Percentiles rank a stretch among this genome's conserved stretches.
Conservation (phyloP, 2,113 vertebrate species). For the Trichomycterus rosablanca region DNA sequence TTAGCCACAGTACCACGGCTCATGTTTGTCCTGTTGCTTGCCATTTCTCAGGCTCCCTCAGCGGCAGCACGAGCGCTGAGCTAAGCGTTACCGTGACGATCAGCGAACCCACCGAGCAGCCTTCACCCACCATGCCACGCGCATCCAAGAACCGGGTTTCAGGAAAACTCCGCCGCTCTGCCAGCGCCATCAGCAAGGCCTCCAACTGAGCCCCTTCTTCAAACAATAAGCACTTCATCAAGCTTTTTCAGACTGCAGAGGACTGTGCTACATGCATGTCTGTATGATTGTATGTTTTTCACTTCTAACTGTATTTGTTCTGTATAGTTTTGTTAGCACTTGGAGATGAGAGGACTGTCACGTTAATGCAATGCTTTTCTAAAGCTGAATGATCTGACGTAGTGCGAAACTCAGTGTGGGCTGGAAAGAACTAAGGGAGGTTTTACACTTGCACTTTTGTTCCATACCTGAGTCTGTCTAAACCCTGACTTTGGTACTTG, state of each 20-base stretch:
- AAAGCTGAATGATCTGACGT: neutral
- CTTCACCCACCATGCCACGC: conserved; percentile 62
- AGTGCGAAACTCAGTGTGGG: no score
- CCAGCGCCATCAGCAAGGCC: conserved; percentile 72
- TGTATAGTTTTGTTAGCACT: neutral
- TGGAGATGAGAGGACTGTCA: conserved; percentile 9
- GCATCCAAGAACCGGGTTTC: conserved; percentile 67
- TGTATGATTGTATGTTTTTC: conserved; percentile 34
- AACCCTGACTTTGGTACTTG: no score
- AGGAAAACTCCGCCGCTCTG: conserved; percentile 64
- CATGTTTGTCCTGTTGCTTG: conserved; percentile 34
- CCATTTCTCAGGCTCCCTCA: conserved; percentile 73
- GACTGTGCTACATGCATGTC: conserved; percentile 28
- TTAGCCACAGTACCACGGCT: neutral
- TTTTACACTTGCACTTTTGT: no score
- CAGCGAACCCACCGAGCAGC: conserved; percentile 56
- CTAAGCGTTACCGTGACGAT: conserved; percentile 42
- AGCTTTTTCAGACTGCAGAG: conserved; percentile 48
- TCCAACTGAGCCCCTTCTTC: conserved; percentile 58
- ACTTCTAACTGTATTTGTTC: conserved; percentile 53
- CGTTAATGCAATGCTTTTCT: conserved; percentile 15
- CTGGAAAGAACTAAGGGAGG: no score
- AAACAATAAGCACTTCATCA: conserved; percentile 23
- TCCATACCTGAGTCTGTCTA: no score
- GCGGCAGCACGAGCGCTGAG: conserved; percentile 66